A percentile compares a stretch with the other conserved stretches of the same genome.
Evolutionary conservation across 1,140 invertebrate genomes (phyloP).

Genomic region (Trichomalopsis sarcophagae): DNA sequence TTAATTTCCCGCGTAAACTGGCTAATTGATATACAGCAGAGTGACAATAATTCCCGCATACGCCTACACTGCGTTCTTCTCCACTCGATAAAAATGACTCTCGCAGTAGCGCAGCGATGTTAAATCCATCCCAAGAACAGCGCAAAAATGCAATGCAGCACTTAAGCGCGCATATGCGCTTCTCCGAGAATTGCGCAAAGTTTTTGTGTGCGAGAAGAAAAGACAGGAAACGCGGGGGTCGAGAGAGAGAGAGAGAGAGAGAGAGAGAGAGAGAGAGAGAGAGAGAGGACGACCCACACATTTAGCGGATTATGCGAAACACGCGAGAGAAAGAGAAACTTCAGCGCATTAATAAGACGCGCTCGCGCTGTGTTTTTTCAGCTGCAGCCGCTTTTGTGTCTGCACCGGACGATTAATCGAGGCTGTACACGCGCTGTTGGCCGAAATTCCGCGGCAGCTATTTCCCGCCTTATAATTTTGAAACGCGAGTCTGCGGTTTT

Average conservation of each 20-base stretch:
- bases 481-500: slow-evolving; percentile 5
- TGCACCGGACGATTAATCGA: not conserved
- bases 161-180: not conserved
- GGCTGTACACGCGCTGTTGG: not conserved
- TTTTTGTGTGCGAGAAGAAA: not conserved
- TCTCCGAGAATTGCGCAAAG: not conserved
- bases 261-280: not conserved
- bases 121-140: not conserved
- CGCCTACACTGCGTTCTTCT: no score
- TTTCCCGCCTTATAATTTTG: slow-evolving; percentile 7
- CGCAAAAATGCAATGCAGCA: not conserved
- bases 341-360: not conserved
- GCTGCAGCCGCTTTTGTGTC: slow-evolving; percentile 8
- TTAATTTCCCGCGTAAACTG: not conserved
- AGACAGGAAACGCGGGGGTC: slow-evolving; percentile 6
- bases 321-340: not conserved
- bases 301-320: slow-evolving; percentile 15
- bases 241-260: not conserved
- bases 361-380: not conserved
- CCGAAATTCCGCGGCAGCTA: not conserved
- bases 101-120: not conserved
- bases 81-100: no score
- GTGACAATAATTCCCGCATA: not conserved
- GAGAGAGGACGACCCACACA: not conserved
- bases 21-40: not conserved